These are phyloP conservation scores for Acromyrmex heyeri DNA, from an alignment of 1,140 invertebrate genomes.

Conservation along the genomic window DNA sequence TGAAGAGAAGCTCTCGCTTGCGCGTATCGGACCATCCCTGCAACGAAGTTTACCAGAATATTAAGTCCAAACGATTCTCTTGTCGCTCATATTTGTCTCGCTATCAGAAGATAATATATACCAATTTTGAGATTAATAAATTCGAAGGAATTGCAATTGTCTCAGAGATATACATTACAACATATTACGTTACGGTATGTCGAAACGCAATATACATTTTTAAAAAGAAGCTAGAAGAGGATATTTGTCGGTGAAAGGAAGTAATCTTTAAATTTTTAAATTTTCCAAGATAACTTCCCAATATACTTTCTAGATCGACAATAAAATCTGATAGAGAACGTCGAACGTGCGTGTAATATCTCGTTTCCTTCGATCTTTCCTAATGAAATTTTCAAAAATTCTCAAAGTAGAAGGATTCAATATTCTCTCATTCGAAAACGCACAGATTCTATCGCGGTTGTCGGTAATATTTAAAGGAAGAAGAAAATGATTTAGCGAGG, in stretches of 20 bases:
- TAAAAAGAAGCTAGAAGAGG: not conserved
- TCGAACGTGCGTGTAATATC: not conserved
- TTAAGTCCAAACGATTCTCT: constrained; percentile 51
- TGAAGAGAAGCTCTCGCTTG: constrained; percentile 65
- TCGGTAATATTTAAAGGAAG: constrained; percentile 60
- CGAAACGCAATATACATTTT: not conserved
- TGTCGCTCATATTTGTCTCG: not conserved
- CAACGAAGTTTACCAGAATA: constrained; percentile 53
- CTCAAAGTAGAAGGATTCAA: constrained; percentile 26
- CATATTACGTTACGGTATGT: not conserved
- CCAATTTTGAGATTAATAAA: constrained; percentile 33
- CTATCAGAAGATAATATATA: constrained; percentile 3
- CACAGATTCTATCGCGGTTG: not conserved
- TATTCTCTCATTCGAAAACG: not conserved
- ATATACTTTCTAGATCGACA: not conserved
- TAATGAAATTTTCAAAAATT: constrained; percentile 61
- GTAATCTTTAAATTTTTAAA: not conserved
- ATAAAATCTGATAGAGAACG: constrained; percentile 17
- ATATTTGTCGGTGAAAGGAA: not conserved
- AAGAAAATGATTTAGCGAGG: constrained; percentile 66
- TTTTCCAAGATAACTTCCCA: not conserved
- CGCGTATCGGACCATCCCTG: constrained; percentile 39
- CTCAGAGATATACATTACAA: too few relatives aligned
- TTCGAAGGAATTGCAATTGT: constrained; percentile 16
- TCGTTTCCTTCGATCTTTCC: not conserved